Evolutionary conservation across 2,888 invertebrate species (phyloP), one percentile per base, ranked within the genome.

Genomic region (Apamea anceps): DNA sequence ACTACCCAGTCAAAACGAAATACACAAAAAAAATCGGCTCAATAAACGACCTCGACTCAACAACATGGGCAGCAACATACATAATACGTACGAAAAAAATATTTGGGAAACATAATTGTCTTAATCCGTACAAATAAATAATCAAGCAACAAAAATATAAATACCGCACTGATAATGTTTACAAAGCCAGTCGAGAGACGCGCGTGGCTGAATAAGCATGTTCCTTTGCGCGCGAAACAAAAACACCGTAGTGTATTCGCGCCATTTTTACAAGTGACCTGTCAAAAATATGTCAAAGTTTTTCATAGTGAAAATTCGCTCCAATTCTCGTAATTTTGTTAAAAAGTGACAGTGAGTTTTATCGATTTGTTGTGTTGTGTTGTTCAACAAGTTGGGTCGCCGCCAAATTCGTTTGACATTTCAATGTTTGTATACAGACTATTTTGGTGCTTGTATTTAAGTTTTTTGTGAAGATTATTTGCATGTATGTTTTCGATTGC

Each of bases 111-210:
- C 57, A 28, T 68, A 42, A 77, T 57, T 80, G 42, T 85, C 51
- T 72, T 84, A 85, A 83, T 76, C 65, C 18, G 25, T 32, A 42
- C 62, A 72, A 85, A 72, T 45, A 81, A 70, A 75, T 72, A 72
- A 78, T 75, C 72, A 42, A 68, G 32, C 54, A 70, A 67, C 66
- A 77, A 77, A 76, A 81, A 70, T 45, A 37, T 62, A 72, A 72
- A 3, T 68, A 78, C 37, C 28, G 21, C 72, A 67, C 75, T 87
- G 85, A 77, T 79, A 85, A 60, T 76, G 68, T 75, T 77, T 72
- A 72, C 77, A 66, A 79, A 57, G 81, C 75, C 88, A 88, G 89
- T 89, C 60, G 51, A 77, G 70, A 87, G 71, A 51, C 84, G 85
- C 81, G 75, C 84, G 82, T 71, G 82, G 84, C 74, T 54, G 81